phyloP scores from a whole-genome alignment of 2,113 vertebrate species.

The Prochilodus magdalenae region DNA sequence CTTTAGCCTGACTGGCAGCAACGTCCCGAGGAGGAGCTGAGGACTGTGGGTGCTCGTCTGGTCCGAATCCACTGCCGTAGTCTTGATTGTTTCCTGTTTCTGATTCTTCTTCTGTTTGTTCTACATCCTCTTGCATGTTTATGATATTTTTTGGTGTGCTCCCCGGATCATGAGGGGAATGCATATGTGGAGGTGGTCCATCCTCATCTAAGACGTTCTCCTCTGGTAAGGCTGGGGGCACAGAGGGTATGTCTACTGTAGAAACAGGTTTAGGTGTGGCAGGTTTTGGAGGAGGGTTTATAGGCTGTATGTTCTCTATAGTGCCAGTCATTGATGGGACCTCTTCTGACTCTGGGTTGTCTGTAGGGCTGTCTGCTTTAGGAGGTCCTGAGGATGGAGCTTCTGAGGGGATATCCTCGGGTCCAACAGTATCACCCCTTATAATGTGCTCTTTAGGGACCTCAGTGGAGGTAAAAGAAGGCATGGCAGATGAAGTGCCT shows the following conservation, averaged over 20 bases:
- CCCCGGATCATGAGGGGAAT: slow-evolving; percentile 10
- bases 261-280: slow-evolving; percentile 13
- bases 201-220: slow-evolving; percentile 18
- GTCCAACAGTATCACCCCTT: slow-evolving; percentile 44
- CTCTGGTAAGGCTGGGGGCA: not conserved
- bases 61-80: slow-evolving; percentile 66
- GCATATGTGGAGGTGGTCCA: slow-evolving; percentile 17
- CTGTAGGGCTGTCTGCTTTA: slow-evolving; percentile 9
- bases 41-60: slow-evolving; percentile 62
- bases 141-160: slow-evolving; percentile 37
- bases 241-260: slow-evolving; percentile 29
- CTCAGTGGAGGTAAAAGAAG: slow-evolving; percentile 20
- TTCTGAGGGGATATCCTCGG: slow-evolving; percentile 31
- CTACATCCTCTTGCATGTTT: slow-evolving; percentile 52
- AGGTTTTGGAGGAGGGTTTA: not conserved
- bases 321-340: not conserved
- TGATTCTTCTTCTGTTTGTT: slow-evolving; percentile 24
- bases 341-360: slow-evolving; percentile 1
- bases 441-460: slow-evolving; percentile 12
- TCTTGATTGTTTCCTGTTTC: slow-evolving; percentile 43
- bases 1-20: slow-evolving; percentile 76
- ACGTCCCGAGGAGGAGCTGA: slow-evolving; percentile 72
- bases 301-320: not conserved
- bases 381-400: not conserved
- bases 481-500: slow-evolving; percentile 21